Percentiles rank a stretch among this genome's conserved stretches.
phyloP scores from a whole-genome alignment of 2,797 vertebrate species.

The Nasua narica region DNA sequence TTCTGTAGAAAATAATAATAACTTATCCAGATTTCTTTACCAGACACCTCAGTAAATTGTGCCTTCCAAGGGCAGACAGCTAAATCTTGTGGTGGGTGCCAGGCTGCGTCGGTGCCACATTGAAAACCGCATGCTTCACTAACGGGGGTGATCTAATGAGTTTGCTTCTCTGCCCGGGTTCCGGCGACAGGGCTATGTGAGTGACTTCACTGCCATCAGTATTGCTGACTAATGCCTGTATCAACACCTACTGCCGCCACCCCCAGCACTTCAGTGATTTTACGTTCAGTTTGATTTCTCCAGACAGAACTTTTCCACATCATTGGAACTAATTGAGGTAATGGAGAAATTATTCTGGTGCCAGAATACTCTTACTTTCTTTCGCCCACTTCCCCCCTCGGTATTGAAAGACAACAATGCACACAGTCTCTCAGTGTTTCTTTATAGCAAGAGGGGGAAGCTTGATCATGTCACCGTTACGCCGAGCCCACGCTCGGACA shows the following conservation, averaged over 20 bases:
- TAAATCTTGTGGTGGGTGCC: constrained; percentile 57
- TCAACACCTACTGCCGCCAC: constrained; percentile 83
- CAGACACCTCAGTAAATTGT: constrained; percentile 60
- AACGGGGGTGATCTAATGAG: constrained; percentile 79
- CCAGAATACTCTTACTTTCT: constrained; percentile 78
- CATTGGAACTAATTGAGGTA: constrained; percentile 86
- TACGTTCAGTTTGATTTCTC: constrained; percentile 79
- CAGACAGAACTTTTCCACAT: constrained; percentile 86
- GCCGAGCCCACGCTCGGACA: not conserved
- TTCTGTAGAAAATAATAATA: constrained; percentile 58
- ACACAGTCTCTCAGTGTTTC: constrained; percentile 67
- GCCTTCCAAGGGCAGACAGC: constrained; percentile 68
- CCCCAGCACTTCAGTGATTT: constrained; percentile 67
- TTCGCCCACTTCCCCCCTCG: constrained; percentile 25
- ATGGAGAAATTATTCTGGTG: constrained; percentile 86
- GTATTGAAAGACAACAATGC: constrained; percentile 80
- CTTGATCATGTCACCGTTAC: not conserved
- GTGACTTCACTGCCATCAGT: constrained; percentile 82
- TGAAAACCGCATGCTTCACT: constrained; percentile 69
- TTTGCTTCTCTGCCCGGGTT: constrained; percentile 64
- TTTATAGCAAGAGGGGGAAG: constrained; percentile 38
- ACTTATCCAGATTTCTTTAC: constrained; percentile 48
- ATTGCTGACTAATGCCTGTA: constrained; percentile 84
- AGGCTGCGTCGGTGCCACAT: constrained; percentile 62
- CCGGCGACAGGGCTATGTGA: constrained; percentile 75